Percentiles rank a stretch among this genome's conserved stretches.
phyloP scores from a whole-genome alignment of 2,797 vertebrate species.

The Cyprinodon diabolis region DNA sequence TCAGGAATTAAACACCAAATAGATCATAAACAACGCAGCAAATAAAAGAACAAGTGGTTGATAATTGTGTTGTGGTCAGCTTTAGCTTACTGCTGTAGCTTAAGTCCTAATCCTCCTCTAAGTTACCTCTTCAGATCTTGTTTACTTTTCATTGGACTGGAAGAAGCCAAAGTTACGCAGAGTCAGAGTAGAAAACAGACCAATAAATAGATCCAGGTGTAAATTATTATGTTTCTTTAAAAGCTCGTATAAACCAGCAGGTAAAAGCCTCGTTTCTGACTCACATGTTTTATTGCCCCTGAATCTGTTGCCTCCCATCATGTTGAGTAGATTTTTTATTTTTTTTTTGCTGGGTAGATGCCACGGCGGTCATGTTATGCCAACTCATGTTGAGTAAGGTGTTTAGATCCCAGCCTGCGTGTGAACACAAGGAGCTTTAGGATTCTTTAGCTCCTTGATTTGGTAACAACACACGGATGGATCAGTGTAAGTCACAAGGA shows the following conservation, averaged over 20 bases:
- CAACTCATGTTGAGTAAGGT: neutral
- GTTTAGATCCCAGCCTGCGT: constrained; percentile 5
- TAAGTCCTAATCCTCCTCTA: constrained; percentile 36
- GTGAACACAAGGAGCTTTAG: constrained; percentile 6
- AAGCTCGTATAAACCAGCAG: constrained; percentile 7
- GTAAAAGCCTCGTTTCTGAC: constrained; percentile 9
- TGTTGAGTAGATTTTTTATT: neutral
- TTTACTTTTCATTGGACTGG: constrained; percentile 30
- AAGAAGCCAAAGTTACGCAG: constrained; percentile 20
- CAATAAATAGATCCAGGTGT: neutral
- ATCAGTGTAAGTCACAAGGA: constrained; percentile 8
- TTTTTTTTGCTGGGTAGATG: neutral
- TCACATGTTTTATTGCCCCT: constrained; percentile 13
- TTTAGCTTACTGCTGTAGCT: constrained; percentile 15
- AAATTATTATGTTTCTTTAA: constrained; percentile 19
- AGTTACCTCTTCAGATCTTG: constrained; percentile 45
- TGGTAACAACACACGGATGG: neutral
- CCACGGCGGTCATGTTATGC: neutral
- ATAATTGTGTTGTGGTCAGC: neutral
- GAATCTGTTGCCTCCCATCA: neutral
- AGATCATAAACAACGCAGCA: neutral
- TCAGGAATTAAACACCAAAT: neutral
- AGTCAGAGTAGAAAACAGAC: constrained; percentile 26
- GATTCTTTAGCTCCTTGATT: constrained; percentile 5
- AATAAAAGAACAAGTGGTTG: constrained; percentile 2